phyloP scores from a whole-genome alignment of 2,888 invertebrate genomes.

The Scaeva pyrastri region DNA sequence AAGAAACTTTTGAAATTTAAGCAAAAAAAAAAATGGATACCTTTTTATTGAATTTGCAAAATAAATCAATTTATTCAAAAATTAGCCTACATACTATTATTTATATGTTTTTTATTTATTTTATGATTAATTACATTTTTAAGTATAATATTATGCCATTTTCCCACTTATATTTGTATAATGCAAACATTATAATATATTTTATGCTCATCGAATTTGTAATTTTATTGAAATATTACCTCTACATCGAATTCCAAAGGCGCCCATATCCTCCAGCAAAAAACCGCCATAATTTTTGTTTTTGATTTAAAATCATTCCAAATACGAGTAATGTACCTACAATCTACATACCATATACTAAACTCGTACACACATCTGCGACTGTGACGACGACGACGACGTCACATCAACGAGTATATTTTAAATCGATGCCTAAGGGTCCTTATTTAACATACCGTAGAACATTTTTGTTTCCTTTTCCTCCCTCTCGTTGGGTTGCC shows the following conservation, averaged over 20 bases:
- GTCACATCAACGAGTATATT: neutral
- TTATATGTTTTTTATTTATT: neutral
- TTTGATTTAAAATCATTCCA: conserved; percentile 10
- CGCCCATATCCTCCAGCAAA: conserved; percentile 30
- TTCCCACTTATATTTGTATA: conserved; percentile 2
- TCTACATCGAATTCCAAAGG: conserved; percentile 37
- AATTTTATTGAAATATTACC: conserved; percentile 59
- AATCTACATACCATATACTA: too few relatives aligned
- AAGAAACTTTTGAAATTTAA: too few relatives aligned
- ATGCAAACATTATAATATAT: conserved; percentile 22
- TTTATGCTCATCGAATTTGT: conserved; percentile 30
- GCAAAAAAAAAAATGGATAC: neutral
- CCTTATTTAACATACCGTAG: conserved; percentile 35
- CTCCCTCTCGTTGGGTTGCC: conserved; percentile 16
- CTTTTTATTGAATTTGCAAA: neutral
- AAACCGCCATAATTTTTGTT: conserved; percentile 38
- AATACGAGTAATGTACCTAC: too few relatives aligned
- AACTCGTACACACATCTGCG: conserved; percentile 3
- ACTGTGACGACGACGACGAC: neutral
- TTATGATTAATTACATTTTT: conserved; percentile 25
- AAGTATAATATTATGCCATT: conserved; percentile 19
- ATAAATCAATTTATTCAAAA: neutral
- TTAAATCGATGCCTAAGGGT: conserved; percentile 12
- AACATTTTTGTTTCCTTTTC: conserved; percentile 28
- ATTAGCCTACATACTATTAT: neutral